A percentile compares a stretch with the other conserved stretches of the same genome.
Evolutionary conservation across 2,797 vertebrate genomes (phyloP).

Genomic region (Delichon dasypus): DNA sequence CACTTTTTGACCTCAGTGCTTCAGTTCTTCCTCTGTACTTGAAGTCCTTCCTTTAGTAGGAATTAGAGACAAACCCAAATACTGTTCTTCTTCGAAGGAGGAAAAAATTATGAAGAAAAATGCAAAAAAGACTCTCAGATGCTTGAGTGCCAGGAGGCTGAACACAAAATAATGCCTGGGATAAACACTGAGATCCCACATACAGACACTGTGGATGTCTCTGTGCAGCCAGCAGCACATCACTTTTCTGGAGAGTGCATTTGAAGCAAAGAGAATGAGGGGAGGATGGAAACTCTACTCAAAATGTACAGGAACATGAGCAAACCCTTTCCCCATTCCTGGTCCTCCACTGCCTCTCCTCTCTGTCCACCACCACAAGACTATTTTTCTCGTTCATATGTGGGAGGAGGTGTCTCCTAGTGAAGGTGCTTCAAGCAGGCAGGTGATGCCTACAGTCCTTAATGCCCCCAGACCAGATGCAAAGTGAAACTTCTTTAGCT

Average conservation of each 20-base stretch:
- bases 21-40: not conserved
- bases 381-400: not conserved
- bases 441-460: not conserved
- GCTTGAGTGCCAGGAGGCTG: not conserved
- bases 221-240: not conserved
- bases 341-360: not conserved
- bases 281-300: not conserved
- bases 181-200: not conserved
- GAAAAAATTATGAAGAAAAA: not conserved
- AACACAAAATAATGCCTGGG: not conserved
- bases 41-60: not conserved
- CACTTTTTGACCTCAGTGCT: not conserved
- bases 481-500: not conserved
- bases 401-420: not conserved
- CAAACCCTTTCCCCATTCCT: not conserved
- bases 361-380: not conserved
- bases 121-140: not conserved
- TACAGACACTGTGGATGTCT: not conserved
- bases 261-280: not conserved
- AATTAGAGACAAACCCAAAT: not conserved
- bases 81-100: not conserved
- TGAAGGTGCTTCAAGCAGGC: not conserved
- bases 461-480: not conserved
- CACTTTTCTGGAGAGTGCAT: not conserved
- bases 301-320: not conserved